phyloP scores from a whole-genome alignment of 2,888 invertebrate genomes.

The Magallana nippona region DNA sequence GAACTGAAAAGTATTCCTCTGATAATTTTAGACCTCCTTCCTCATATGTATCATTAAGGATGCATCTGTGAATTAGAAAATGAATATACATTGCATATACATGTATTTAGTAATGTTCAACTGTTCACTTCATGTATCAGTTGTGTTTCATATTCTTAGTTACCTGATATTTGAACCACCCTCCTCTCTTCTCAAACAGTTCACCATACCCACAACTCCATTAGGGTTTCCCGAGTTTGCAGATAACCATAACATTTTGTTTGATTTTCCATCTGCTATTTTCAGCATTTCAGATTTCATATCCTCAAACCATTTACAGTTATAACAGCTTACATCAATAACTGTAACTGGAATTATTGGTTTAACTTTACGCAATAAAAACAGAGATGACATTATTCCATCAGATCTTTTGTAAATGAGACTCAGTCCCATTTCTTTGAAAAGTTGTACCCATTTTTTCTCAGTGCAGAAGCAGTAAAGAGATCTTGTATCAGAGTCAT shows the following conservation, averaged over 20 bases:
- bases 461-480: conserved; percentile 65
- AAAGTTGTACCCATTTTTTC: conserved; percentile 64
- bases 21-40: conserved; percentile 22
- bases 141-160: conserved; percentile 66
- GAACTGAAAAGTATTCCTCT: conserved; percentile 58
- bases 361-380: conserved; percentile 84
- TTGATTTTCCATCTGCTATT: conserved; percentile 82
- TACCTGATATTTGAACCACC: conserved; percentile 90
- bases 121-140: background rate
- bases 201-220: conserved; percentile 93
- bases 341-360: conserved; percentile 49
- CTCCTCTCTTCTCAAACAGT: conserved; percentile 93
- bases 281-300: conserved; percentile 88
- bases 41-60: conserved; percentile 83
- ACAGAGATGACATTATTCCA: conserved; percentile 81
- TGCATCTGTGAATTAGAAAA: conserved; percentile 76
- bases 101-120: background rate
- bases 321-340: conserved; percentile 61
- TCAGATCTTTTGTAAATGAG: conserved; percentile 85
- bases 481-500: conserved; percentile 50
- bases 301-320: conserved; percentile 87
- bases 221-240: conserved; percentile 86
- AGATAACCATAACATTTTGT: conserved; percentile 83
- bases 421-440: conserved; percentile 81
- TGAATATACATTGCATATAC: background rate